phyloP scores from a whole-genome alignment of 2,797 vertebrate genomes.

The Sebastes kiyomatsui region DNA sequence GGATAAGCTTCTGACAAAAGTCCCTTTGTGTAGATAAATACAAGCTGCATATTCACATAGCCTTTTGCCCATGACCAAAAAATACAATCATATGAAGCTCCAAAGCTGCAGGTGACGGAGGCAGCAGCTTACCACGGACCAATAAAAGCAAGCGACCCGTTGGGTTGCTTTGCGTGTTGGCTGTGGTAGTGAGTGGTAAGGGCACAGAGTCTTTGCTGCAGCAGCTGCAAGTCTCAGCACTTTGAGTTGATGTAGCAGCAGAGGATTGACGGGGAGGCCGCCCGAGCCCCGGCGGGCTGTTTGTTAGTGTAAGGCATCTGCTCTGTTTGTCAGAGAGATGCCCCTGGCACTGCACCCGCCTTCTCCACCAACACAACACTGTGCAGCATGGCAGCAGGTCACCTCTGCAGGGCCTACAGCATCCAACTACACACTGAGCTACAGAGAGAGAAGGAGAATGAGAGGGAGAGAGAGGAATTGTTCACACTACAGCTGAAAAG shows the following conservation, averaged over 20 bases:
- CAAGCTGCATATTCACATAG: slow-evolving; percentile 46
- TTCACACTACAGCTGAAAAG: slow-evolving; percentile 8
- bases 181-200: slow-evolving; percentile 54
- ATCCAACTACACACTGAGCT: slow-evolving; percentile 50
- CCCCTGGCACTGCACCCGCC: slow-evolving; percentile 69
- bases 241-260: slow-evolving; percentile 73
- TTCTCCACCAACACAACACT: slow-evolving; percentile 50
- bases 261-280: slow-evolving; percentile 69
- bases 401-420: slow-evolving; percentile 53
- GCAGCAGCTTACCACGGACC: slow-evolving; percentile 37
- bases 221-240: slow-evolving; percentile 72
- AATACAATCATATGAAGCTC: slow-evolving; percentile 43
- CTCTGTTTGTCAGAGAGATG: slow-evolving; percentile 83
- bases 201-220: slow-evolving; percentile 65
- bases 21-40: slow-evolving; percentile 54
- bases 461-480: slow-evolving; percentile 4
- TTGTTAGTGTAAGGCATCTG: slow-evolving; percentile 87
- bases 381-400: slow-evolving; percentile 67
- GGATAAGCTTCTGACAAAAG: slow-evolving; percentile 51
- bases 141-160: slow-evolving; percentile 38
- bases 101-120: slow-evolving; percentile 54
- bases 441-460: not conserved
- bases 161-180: slow-evolving; percentile 59
- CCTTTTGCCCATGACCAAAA: slow-evolving; percentile 31
- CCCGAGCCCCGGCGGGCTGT: slow-evolving; percentile 71